Base-by-base conservation (phyloP, 1,140 invertebrate species). In the Pissodes strobi region DNA sequence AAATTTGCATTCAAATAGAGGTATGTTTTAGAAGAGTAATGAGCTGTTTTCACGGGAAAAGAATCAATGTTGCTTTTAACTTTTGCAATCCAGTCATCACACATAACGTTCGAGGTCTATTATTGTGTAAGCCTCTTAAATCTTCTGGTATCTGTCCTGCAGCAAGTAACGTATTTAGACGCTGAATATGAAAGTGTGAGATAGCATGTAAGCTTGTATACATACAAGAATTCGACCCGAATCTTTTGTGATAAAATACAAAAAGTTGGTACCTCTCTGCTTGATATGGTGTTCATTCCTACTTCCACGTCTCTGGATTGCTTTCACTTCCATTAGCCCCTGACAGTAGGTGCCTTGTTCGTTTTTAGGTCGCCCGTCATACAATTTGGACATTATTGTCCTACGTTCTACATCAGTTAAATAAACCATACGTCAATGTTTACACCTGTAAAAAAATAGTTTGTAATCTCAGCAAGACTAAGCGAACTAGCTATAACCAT, bases 1-100 rank as follows among this genome's bases (percentile, higher is more conserved):
- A 76, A 61, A 45, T 52, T 65, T 48, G 69, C 64, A 65, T 72
- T 66, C 52, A 77, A 68, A 64, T 76, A 76, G 13, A 38, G 52
- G 60, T 68, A 41, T 52, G 66, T 37, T 70, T 66, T 73, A 51
- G 57, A 37, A 34, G 45, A 19, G 41, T 69, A 69, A 49, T 69
- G 59, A 25, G 65, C 17, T 19, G 43, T 41, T 55, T 69, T 69
- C 9, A 38, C 43, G 6, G 68, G 59, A 64, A 69, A 69, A 6
- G 58, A 45, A 5, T 49, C 52, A 37, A 69, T 69, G 43, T 69
- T 46, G 2, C 17, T 21, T 57, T 64, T 64, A 30, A 67, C 64
- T 67, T 69, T 67, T 13, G 19, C 30, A 38, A 25, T 56, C 22
- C 23, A 34, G 10, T 63, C 52, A 30, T 61, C 43, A 17, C 19